Percentiles rank a stretch among this genome's conserved stretches.
These are phyloP conservation scores for Himalopsyche phryganea DNA, from an alignment of 1,140 invertebrate species.

Conservation along the genomic window DNA sequence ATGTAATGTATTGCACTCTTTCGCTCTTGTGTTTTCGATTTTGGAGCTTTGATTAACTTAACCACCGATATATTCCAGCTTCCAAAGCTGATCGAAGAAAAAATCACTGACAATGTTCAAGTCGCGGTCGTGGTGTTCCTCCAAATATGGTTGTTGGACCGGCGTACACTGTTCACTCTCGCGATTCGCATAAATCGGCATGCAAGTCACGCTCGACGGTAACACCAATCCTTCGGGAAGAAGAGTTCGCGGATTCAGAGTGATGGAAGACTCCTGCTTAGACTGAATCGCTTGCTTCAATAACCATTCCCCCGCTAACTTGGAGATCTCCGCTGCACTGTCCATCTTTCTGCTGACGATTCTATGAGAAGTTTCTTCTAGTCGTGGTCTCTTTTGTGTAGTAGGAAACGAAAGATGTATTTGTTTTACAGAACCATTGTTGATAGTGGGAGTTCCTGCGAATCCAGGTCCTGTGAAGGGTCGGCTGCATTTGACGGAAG, in stretches of 20 bases:
- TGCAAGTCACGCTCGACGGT: constrained; percentile 46
- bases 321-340: constrained; percentile 12
- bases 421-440: neutral
- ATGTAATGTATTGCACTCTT: too few relatives aligned
- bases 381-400: constrained; percentile 7
- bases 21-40: too few relatives aligned
- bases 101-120: constrained; percentile 54
- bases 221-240: constrained; percentile 44
- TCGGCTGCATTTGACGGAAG: constrained; percentile 24
- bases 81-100: constrained; percentile 57
- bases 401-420: neutral
- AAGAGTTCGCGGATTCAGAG: constrained; percentile 34
- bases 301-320: constrained; percentile 28
- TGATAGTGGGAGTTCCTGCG: neutral
- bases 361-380: neutral
- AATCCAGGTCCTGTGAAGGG: constrained; percentile 9
- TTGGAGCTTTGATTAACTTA: too few relatives aligned
- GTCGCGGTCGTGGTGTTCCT: constrained; percentile 43
- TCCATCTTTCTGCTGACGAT: constrained; percentile 3
- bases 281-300: constrained; percentile 28
- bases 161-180: constrained; percentile 11
- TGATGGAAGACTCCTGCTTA: constrained; percentile 37
- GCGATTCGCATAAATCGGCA: constrained; percentile 38
- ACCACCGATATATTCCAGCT: constrained; percentile 51
- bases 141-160: constrained; percentile 20